Conservation (phyloP, 64 coral and sea anemone species). For the Cladopsammia gracilis region DNA sequence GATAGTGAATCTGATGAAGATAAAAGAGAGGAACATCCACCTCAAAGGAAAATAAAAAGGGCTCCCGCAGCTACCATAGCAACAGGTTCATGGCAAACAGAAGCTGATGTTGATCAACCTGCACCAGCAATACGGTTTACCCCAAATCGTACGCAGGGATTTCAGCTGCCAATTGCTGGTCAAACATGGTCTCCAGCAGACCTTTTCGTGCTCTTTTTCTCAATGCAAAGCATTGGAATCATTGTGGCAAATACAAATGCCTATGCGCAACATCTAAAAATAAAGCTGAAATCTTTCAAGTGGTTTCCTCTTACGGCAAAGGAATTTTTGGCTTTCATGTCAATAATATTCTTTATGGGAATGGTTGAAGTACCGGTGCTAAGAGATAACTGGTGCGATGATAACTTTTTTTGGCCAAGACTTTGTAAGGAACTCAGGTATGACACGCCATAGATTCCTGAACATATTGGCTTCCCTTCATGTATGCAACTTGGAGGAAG, state of each 20-base stretch:
- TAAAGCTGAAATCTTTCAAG: constrained; percentile 42
- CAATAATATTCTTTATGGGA: constrained; percentile 41
- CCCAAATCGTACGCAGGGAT: constrained; percentile 23
- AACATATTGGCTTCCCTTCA: constrained; percentile 48
- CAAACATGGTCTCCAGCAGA: constrained; percentile 50
- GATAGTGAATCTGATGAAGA: not conserved
- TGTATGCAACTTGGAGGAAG: constrained; percentile 49
- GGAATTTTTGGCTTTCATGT: constrained; percentile 52
- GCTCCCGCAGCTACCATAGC: too few species aligned
- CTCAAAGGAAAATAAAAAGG: not conserved
- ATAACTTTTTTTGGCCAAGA: constrained; percentile 42
- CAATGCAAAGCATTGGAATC: constrained; percentile 15
- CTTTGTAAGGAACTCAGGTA: constrained; percentile 48
- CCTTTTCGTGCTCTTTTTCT: constrained; percentile 53
- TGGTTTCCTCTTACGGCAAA: constrained; percentile 53
- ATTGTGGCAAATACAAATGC: constrained; percentile 53
- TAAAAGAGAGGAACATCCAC: not conserved
- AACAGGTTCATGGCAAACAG: not conserved
- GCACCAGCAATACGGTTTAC: not conserved
- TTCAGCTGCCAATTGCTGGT: constrained; percentile 57
- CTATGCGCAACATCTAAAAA: constrained; percentile 48
- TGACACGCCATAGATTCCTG: constrained; percentile 41
- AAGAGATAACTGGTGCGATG: constrained; percentile 26
- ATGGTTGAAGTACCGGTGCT: constrained; percentile 70
- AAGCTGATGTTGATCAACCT: not conserved